phyloP scores from a whole-genome alignment of 1,140 invertebrate genomes.

The Teleopsis dalmanni region DNA sequence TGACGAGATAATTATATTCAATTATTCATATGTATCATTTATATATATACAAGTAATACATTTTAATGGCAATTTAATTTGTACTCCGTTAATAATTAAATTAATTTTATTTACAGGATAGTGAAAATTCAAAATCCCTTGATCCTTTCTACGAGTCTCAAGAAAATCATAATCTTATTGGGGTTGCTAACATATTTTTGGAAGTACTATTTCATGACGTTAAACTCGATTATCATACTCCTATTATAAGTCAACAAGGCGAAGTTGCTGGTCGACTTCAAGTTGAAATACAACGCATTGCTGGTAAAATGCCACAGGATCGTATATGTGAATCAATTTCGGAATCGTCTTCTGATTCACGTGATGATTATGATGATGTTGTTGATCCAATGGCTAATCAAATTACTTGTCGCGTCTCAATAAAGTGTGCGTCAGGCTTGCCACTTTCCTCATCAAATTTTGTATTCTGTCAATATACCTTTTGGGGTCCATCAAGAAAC shows the following conservation, averaged over 20 bases:
- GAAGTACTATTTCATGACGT: slow-evolving; percentile 95
- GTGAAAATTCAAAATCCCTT: slow-evolving; percentile 50
- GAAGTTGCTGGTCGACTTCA: slow-evolving; percentile 83
- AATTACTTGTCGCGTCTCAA: slow-evolving; percentile 68
- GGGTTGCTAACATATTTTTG: slow-evolving; percentile 96
- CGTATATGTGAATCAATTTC: slow-evolving; percentile 77
- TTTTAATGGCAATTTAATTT: neutral
- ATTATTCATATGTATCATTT: too few relatives aligned
- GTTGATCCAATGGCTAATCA: slow-evolving; percentile 46
- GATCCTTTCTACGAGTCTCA: slow-evolving; percentile 95
- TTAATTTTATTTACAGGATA: slow-evolving; percentile 23
- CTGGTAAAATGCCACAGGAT: slow-evolving; percentile 78
- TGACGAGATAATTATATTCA: slow-evolving; percentile 41
- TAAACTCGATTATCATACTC: slow-evolving; percentile 92
- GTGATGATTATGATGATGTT: slow-evolving; percentile 55
- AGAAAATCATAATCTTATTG: slow-evolving; percentile 95
- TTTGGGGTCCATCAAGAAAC: slow-evolving; percentile 81
- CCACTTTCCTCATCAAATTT: slow-evolving; percentile 89
- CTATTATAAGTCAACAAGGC: slow-evolving; percentile 98
- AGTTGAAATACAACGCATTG: slow-evolving; percentile 78
- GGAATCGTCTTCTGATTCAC: slow-evolving; percentile 63
- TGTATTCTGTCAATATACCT: slow-evolving; percentile 96
- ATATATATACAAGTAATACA: too few relatives aligned
- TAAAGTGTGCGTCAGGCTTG: slow-evolving; percentile 88
- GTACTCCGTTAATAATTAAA: neutral